Percentiles rank a stretch among this genome's conserved stretches.
phyloP scores from a whole-genome alignment of 2,113 vertebrate species.

The Poecilia latipinna region DNA sequence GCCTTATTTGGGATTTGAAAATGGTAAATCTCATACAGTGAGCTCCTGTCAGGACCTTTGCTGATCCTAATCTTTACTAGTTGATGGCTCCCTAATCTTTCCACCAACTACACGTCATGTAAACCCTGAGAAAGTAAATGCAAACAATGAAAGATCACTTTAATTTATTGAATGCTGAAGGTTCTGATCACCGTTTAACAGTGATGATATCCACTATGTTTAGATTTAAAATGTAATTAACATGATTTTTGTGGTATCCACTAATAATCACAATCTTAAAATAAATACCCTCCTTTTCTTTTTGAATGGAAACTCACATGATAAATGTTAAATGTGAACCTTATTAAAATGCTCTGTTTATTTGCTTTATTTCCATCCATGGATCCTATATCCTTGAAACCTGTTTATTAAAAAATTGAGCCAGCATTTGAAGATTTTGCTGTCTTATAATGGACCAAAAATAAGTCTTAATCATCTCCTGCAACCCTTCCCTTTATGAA shows the following conservation, averaged over 20 bases:
- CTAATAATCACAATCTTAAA: not conserved
- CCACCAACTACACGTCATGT: conserved; percentile 51
- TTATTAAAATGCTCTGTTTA: not conserved
- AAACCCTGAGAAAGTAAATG: conserved; percentile 36
- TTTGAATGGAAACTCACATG: not conserved
- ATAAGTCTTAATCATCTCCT: not conserved
- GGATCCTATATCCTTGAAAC: not conserved
- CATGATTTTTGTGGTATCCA: not conserved
- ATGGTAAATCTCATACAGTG: conserved; percentile 68
- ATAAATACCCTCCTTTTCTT: not conserved
- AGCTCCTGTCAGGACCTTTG: conserved; percentile 62
- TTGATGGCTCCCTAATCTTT: conserved; percentile 69
- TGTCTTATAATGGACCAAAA: not conserved
- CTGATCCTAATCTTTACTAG: conserved; percentile 60
- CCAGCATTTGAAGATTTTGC: not conserved
- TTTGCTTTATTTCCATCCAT: not conserved
- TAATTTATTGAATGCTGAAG: conserved; percentile 28
- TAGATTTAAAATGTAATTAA: not conserved
- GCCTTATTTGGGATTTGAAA: conserved; percentile 61
- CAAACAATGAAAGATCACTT: conserved; percentile 31
- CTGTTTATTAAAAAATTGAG: not conserved
- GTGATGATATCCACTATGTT: not conserved
- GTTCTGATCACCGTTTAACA: conserved; percentile 17
- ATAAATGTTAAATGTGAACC: not conserved
- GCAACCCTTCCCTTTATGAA: not conserved